These are phyloP conservation scores for Pseudocheirus occidentalis DNA, from an alignment of 2,797 vertebrate species.

Conservation along the genomic window DNA sequence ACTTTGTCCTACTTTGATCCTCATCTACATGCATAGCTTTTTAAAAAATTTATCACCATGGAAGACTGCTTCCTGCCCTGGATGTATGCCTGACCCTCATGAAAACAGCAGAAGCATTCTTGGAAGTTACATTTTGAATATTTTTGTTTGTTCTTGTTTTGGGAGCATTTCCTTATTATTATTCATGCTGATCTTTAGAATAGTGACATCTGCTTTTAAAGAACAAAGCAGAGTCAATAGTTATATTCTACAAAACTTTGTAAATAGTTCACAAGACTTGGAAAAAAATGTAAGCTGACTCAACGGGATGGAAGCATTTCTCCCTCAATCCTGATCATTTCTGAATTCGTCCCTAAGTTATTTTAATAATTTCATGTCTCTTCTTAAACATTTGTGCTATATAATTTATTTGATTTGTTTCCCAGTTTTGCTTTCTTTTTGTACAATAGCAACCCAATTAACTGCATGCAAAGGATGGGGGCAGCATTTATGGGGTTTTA, in stretches of 20 bases:
- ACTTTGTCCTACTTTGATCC: constrained; percentile 74
- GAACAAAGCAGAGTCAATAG: constrained; percentile 66
- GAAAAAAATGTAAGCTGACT: constrained; percentile 66
- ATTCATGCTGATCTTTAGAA: constrained; percentile 50
- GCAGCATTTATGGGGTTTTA: not conserved
- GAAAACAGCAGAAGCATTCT: constrained; percentile 68
- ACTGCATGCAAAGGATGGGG: not conserved
- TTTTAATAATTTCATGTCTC: constrained; percentile 65
- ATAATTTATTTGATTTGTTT: constrained; percentile 75
- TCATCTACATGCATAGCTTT: constrained; percentile 80
- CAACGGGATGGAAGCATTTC: constrained; percentile 68
- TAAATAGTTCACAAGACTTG: constrained; percentile 67
- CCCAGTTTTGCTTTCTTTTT: constrained; percentile 70
- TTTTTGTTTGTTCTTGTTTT: constrained; percentile 31
- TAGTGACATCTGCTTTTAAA: constrained; percentile 61
- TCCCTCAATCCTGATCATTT: constrained; percentile 69
- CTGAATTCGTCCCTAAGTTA: constrained; percentile 66
- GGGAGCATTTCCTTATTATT: constrained; percentile 45
- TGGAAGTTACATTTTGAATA: constrained; percentile 57
- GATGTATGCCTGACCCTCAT: constrained; percentile 71
- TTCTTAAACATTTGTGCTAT: constrained; percentile 71
- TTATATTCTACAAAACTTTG: constrained; percentile 70
- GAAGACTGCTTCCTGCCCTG: constrained; percentile 63
- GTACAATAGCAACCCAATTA: constrained; percentile 74
- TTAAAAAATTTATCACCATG: constrained; percentile 77